These are phyloP conservation scores for Meloe dianella DNA, from an alignment of 2,888 invertebrate species.

Conservation along the genomic window DNA sequence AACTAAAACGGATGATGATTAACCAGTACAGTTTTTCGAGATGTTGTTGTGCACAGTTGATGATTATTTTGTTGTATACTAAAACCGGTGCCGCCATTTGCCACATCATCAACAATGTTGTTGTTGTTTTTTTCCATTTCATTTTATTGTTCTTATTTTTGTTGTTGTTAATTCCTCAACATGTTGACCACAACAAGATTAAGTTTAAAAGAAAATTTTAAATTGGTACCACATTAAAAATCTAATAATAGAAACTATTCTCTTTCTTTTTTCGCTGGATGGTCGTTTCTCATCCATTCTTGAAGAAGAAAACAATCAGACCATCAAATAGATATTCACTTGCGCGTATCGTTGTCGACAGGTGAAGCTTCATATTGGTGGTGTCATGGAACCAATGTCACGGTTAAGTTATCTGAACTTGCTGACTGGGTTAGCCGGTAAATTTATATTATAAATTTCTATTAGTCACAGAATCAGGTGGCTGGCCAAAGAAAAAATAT, in stretches of 20 bases:
- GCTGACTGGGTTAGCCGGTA: constrained; percentile 27
- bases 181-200: constrained; percentile 10
- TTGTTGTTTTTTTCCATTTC: constrained; percentile 17
- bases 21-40: constrained; percentile 16
- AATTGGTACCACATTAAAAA: not conserved
- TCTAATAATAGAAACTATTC: not conserved
- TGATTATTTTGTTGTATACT: constrained; percentile 15
- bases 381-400: constrained; percentile 38
- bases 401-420: constrained; percentile 33
- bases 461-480: constrained; percentile 28
- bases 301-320: constrained; percentile 28
- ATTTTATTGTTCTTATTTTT: not conserved
- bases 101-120: constrained; percentile 14
- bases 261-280: constrained; percentile 21
- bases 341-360: constrained; percentile 36
- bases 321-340: constrained; percentile 34
- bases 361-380: constrained; percentile 33
- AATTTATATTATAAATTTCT: constrained; percentile 31
- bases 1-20: constrained; percentile 14
- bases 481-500: not conserved
- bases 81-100: constrained; percentile 11
- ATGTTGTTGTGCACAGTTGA: not conserved
- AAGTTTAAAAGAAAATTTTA: not conserved
- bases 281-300: constrained; percentile 20
- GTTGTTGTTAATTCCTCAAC: constrained; percentile 2